Evolutionary conservation across 2,797 vertebrate genomes (phyloP).

Genomic region (Lutjanus argentimaculatus): DNA sequence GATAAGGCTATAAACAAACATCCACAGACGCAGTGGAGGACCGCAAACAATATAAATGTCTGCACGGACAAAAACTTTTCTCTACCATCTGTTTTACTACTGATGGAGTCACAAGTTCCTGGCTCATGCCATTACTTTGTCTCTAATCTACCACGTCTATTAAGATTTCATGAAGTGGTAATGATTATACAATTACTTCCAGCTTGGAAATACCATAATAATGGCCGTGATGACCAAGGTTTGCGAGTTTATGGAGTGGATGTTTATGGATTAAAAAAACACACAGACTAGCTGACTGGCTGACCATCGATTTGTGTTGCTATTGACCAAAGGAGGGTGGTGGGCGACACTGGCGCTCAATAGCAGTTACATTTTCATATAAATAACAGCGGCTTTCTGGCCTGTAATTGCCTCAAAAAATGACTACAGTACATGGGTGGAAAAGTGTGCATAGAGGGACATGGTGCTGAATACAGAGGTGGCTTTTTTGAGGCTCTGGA

Average conservation of each 20-base stretch:
- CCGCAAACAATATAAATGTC: conserved; percentile 36
- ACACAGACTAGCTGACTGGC: conserved; percentile 69
- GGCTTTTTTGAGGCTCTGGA: conserved; percentile 28
- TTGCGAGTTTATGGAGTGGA: conserved; percentile 73
- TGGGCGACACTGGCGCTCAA: conserved; percentile 63
- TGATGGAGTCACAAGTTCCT: conserved; percentile 67
- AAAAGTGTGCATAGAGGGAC: conserved; percentile 36
- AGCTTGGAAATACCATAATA: conserved; percentile 69
- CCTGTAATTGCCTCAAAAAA: conserved; percentile 75
- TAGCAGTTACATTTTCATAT: conserved; percentile 82
- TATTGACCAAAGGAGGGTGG: conserved; percentile 67
- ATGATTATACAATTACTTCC: conserved; percentile 81
- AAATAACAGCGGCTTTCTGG: conserved; percentile 75
- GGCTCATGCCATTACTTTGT: conserved; percentile 64
- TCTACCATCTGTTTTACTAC: conserved; percentile 57
- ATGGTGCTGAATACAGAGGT: conserved; percentile 45
- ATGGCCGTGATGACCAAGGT: conserved; percentile 50
- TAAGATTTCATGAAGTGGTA: conserved; percentile 83
- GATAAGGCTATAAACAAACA: conserved; percentile 16
- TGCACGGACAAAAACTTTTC: conserved; percentile 50
- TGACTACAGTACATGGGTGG: conserved; percentile 59
- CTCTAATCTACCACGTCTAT: conserved; percentile 74
- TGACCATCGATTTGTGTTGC: conserved; percentile 73
- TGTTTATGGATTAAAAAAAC: conserved; percentile 80
- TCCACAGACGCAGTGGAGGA: conserved; percentile 7